These are phyloP conservation scores for Boloria selene DNA, from an alignment of 2,888 invertebrate species.

Conservation along the genomic window DNA sequence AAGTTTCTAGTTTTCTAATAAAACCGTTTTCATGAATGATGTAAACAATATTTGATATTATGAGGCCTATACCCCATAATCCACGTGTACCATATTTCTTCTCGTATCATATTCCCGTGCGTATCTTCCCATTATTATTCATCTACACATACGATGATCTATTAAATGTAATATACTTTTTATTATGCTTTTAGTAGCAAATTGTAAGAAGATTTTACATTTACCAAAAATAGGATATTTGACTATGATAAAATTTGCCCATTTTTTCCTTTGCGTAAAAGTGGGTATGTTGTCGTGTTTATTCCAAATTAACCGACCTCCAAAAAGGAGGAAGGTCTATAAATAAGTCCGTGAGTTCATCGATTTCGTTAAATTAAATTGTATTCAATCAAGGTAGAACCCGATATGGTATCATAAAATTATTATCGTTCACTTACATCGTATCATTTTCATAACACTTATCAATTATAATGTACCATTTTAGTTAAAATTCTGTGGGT, in stretches of 20 bases:
- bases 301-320: no score
- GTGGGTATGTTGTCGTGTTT: no score
- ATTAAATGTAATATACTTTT: conserved; percentile 14
- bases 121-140: conserved; percentile 6
- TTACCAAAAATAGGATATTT: neutral
- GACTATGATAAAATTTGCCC: neutral
- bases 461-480: no score
- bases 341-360: no score
- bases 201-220: conserved; percentile 1
- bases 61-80: neutral
- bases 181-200: conserved; percentile 11
- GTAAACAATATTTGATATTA: conserved; percentile 4
- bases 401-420: no score
- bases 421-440: no score
- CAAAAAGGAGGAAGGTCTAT: no score
- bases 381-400: no score
- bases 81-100: neutral
- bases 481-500: no score
- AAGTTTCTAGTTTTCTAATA: no score
- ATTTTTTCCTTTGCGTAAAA: neutral
- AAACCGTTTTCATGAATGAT: neutral
- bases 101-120: conserved; percentile 1
- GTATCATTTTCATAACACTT: no score
- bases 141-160: conserved; percentile 4
- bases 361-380: no score